phyloP scores from a whole-genome alignment of 2,113 vertebrate species.

The Ploceus nigricollis region DNA sequence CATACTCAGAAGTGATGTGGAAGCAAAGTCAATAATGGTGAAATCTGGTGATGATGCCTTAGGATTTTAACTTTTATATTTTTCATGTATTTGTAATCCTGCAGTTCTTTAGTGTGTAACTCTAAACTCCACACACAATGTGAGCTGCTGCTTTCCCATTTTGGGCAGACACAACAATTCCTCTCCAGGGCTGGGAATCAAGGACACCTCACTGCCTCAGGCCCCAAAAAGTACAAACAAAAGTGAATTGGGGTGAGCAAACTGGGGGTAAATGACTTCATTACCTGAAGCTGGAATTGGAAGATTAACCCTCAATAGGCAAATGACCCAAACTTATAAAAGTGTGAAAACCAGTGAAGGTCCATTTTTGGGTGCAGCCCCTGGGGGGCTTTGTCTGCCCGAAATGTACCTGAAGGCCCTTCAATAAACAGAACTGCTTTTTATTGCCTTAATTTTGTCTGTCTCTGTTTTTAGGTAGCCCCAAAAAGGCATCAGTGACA shows the following conservation, averaged over 20 bases:
- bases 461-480: neutral
- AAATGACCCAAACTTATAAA: neutral
- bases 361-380: neutral
- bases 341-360: accelerated
- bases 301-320: neutral
- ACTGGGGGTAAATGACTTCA: neutral
- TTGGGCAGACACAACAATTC: neutral
- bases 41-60: neutral
- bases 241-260: neutral
- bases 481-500: neutral
- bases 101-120: neutral
- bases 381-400: neutral
- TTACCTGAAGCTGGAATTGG: neutral
- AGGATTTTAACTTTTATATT: neutral
- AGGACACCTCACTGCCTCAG: neutral
- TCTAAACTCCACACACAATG: neutral
- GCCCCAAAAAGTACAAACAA: neutral
- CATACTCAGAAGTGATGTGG: neutral
- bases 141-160: neutral
- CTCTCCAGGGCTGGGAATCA: neutral
- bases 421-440: neutral
- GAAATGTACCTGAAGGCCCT: neutral
- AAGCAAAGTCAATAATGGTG: neutral
- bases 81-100: neutral
- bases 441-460: neutral